Evolutionary conservation across 2,797 vertebrate genomes (phyloP), one percentile per base, ranked within the genome.

Genomic region (Sebastes goodei): DNA sequence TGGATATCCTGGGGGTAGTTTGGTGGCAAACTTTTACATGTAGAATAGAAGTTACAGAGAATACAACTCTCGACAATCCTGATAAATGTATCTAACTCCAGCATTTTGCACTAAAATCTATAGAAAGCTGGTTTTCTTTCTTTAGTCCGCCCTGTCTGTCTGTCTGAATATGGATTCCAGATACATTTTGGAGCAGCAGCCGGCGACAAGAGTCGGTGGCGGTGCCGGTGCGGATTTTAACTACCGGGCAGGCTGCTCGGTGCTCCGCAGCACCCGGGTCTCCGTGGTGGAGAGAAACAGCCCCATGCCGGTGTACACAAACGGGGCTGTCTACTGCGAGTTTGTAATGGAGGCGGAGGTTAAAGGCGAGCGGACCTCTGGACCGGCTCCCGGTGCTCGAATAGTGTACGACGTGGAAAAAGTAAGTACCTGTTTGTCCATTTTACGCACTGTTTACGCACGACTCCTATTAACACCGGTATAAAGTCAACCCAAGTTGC

Each of bases 11-110:
- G 87, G 33, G 38, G 61, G 83, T 72, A 77, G 88, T 42, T 38
- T 74, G 82, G 85, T 67, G 88, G 85, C 56, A 83, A 93, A 90
- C 84, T 92, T 42, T 88, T 83, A 87, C 78, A 92, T 90, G 87
- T 93, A 94, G 94, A 86, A 69, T 76, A 87, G 80, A 88, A 86
- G 76, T 80, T 65, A 63, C 71, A 61, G 74, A 82, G 52, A 78
- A 74, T 66, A 84, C 60, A 82, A 88, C 69, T 90, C 74, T 80
- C 83, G 91, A 93, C 93, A 94, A 89, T 93, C 92, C 69, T 83
- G 84, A 93, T 96, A 95, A 96, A 96, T 96, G 96, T 90, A 94
- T 95, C 84, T 64, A 83, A 91, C 85, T 93, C 87, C 82, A 80
- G 80, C 80, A 84, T 49, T 91, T 88, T 93, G 94, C 92, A 94